A percentile compares a stretch with the other conserved stretches of the same genome.
phyloP scores from a whole-genome alignment of 2,888 invertebrate genomes.

The Melipona beecheii region DNA sequence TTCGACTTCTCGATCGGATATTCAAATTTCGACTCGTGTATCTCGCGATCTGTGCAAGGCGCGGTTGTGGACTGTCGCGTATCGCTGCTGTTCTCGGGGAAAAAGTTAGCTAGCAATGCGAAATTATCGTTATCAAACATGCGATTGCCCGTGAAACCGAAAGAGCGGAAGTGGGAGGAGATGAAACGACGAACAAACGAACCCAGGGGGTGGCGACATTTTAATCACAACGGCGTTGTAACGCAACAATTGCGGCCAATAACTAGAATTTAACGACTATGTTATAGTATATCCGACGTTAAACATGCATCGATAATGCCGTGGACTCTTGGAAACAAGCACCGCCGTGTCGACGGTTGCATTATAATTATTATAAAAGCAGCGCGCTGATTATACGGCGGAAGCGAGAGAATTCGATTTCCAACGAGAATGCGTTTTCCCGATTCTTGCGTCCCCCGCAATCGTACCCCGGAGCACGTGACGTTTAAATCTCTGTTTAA shows the following conservation, averaged over 20 bases:
- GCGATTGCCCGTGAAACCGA: background rate
- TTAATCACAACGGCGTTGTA: conserved; percentile 23
- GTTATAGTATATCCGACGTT: conserved; percentile 18
- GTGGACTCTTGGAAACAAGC: conserved; percentile 29
- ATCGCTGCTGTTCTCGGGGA: background rate
- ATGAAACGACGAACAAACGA: background rate
- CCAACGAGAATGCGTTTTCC: conserved; percentile 1
- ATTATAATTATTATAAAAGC: conserved; percentile 41
- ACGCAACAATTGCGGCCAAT: conserved; percentile 37
- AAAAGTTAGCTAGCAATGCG: background rate
- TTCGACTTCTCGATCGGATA: background rate
- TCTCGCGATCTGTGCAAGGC: background rate
- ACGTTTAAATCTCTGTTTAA: conserved; percentile 8
- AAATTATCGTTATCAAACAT: background rate
- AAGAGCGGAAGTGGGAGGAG: background rate
- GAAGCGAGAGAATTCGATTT: conserved; percentile 16
- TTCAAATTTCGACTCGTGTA: background rate
- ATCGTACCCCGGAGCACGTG: background rate
- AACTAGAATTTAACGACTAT: conserved; percentile 34
- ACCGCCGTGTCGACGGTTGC: conserved; percentile 3
- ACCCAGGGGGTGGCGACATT: background rate
- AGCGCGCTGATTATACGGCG: conserved; percentile 15
- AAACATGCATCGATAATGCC: conserved; percentile 52
- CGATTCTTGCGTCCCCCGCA: background rate
- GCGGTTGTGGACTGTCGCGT: background rate